Percentiles rank a stretch among this genome's conserved stretches.
phyloP scores from a whole-genome alignment of 2,888 invertebrate species.

The Phragmatobia fuliginosa region DNA sequence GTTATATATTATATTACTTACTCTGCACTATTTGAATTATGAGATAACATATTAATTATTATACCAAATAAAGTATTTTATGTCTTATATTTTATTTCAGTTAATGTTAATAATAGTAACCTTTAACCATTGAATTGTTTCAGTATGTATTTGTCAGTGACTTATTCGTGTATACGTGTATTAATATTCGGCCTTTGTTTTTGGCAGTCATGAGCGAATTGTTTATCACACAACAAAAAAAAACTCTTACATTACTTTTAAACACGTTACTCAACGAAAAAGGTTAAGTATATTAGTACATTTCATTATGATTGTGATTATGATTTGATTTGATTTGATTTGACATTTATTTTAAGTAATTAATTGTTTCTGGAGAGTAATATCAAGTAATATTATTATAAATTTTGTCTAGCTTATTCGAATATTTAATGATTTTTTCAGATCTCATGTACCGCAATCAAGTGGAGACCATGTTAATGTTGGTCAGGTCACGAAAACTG shows the following conservation, averaged over 20 bases:
- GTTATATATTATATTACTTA: too few relatives aligned
- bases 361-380: too few relatives aligned
- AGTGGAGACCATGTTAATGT: slow-evolving; percentile 63
- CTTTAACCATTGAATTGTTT: slow-evolving; percentile 25
- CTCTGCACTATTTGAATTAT: too few relatives aligned
- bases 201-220: slow-evolving; percentile 63
- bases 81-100: too few relatives aligned
- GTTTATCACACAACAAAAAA: slow-evolving; percentile 59
- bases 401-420: too few relatives aligned
- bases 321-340: too few relatives aligned
- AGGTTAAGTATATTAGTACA: slow-evolving; percentile 44
- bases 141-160: slow-evolving; percentile 63
- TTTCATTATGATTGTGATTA: not conserved
- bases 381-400: too few relatives aligned
- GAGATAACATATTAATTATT: too few relatives aligned
- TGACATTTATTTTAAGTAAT: too few relatives aligned
- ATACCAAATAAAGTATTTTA: too few relatives aligned
- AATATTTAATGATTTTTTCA: slow-evolving; percentile 44
- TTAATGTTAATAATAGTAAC: not conserved
- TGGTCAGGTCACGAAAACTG: slow-evolving; percentile 61
- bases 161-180: slow-evolving; percentile 56
- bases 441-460: slow-evolving; percentile 60
- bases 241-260: slow-evolving; percentile 55
- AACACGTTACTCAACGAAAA: slow-evolving; percentile 54
- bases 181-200: slow-evolving; percentile 63